These are phyloP conservation scores for Sinonovacula constricta DNA, from an alignment of 1,140 invertebrate genomes.

Conservation along the genomic window DNA sequence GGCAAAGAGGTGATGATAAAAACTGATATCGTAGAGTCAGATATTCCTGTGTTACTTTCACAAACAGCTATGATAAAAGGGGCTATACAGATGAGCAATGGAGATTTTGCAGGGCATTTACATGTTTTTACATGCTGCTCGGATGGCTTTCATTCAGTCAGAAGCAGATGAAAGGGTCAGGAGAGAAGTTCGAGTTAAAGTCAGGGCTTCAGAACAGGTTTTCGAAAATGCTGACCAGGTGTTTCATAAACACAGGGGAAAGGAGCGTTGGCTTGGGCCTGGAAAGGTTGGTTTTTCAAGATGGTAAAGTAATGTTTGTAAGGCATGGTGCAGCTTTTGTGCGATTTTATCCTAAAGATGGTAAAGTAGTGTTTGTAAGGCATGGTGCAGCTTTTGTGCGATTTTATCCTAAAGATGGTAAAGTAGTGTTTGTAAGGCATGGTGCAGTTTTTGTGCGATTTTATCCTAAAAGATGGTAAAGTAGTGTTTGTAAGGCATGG, in stretches of 20 bases:
- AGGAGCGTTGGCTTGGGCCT: slow-evolving; percentile 46
- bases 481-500: background rate
- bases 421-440: too few relatives aligned
- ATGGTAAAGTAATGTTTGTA: slow-evolving; percentile 6
- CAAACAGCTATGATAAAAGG: slow-evolving; percentile 52
- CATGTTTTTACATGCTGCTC: slow-evolving; percentile 39
- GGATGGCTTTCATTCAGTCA: slow-evolving; percentile 43
- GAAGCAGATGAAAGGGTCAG: slow-evolving; percentile 47
- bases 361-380: too few relatives aligned
- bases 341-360: too few relatives aligned
- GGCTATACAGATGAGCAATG: slow-evolving; percentile 49
- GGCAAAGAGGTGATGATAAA: slow-evolving; percentile 49
- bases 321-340: background rate
- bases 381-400: too few relatives aligned
- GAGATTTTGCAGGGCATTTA: slow-evolving; percentile 49
- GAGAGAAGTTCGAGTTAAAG: slow-evolving; percentile 40
- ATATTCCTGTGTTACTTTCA: slow-evolving; percentile 53
- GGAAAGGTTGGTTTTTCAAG: slow-evolving; percentile 46
- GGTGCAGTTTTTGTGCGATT: too few relatives aligned
- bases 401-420: too few relatives aligned
- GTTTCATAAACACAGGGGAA: slow-evolving; percentile 51
- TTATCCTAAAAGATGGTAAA: slow-evolving; percentile 39
- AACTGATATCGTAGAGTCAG: slow-evolving; percentile 53
- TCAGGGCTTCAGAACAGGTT: slow-evolving; percentile 50
- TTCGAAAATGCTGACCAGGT: slow-evolving; percentile 53